phyloP scores from a whole-genome alignment of 2,797 vertebrate genomes.

The Danio choprae region DNA sequence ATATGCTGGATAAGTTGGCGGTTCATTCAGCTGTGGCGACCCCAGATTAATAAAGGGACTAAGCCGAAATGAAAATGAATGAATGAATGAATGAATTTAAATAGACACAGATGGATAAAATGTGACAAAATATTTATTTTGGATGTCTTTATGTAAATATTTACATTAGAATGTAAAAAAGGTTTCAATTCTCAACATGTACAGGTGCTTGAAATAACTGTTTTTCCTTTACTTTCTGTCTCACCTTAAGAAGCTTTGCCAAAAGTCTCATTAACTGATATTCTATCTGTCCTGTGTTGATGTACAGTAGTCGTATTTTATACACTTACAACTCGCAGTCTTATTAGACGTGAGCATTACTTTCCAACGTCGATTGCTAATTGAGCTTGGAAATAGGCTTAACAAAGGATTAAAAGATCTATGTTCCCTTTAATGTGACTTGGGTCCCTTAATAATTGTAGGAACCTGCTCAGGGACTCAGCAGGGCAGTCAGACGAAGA shows the following conservation, averaged over 20 bases:
- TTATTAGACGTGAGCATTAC: background rate
- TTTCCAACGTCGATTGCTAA: slow-evolving; percentile 38
- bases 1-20: no score
- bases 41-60: no score
- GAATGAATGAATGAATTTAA: no score
- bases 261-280: slow-evolving; percentile 39
- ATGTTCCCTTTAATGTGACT: slow-evolving; percentile 48
- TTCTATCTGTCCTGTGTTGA: background rate
- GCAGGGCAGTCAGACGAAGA: slow-evolving; percentile 42
- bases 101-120: no score
- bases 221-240: no score
- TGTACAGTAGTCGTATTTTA: slow-evolving; percentile 9
- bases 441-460: slow-evolving; percentile 39
- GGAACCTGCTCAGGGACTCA: slow-evolving; percentile 30
- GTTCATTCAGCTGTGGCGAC: no score
- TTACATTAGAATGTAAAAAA: no score
- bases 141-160: no score
- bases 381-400: slow-evolving; percentile 47
- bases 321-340: slow-evolving; percentile 7
- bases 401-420: slow-evolving; percentile 42
- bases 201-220: no score
- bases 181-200: no score
- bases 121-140: no score
- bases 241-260: background rate
- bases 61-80: no score